A percentile compares a stretch with the other conserved stretches of the same genome.
These are phyloP conservation scores for Anthonomus grandis DNA, from an alignment of 1,140 invertebrate genomes.

Conservation along the genomic window DNA sequence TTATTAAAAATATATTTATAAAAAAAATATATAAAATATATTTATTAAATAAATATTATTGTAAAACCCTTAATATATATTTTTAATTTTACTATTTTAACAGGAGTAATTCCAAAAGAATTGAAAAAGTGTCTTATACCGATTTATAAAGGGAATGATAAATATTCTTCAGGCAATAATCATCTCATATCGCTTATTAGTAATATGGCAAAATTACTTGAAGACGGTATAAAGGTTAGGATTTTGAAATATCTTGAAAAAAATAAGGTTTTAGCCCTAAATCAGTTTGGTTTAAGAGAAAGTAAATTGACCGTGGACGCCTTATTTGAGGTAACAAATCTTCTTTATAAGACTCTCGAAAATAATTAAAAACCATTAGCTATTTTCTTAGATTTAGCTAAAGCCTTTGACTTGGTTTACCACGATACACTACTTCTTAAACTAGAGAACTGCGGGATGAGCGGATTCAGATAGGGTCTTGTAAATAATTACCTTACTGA, in stretches of 20 bases:
- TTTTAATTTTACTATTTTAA: neutral
- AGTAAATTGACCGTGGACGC: neutral
- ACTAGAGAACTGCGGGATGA: neutral
- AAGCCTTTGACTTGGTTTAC: neutral
- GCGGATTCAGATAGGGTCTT: neutral
- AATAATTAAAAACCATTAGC: neutral
- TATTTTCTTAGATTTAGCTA: neutral
- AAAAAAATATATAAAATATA: no score
- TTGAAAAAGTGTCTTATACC: neutral
- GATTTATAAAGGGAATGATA: neutral
- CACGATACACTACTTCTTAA: neutral
- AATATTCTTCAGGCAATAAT: neutral
- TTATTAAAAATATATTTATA: no score
- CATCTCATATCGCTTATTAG: neutral
- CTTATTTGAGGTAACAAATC: neutral
- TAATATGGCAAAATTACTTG: neutral
- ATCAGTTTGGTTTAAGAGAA: constrained; percentile 1
- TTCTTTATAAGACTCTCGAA: neutral
- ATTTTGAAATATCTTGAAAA: neutral
- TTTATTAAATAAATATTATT: no score
- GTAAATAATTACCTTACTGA: no score
- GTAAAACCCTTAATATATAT: neutral
- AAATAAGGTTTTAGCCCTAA: neutral
- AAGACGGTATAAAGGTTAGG: neutral
- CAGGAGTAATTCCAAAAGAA: neutral